Evolutionary conservation across 2,113 vertebrate genomes (phyloP).

Genomic region (Bubo blakistoni): DNA sequence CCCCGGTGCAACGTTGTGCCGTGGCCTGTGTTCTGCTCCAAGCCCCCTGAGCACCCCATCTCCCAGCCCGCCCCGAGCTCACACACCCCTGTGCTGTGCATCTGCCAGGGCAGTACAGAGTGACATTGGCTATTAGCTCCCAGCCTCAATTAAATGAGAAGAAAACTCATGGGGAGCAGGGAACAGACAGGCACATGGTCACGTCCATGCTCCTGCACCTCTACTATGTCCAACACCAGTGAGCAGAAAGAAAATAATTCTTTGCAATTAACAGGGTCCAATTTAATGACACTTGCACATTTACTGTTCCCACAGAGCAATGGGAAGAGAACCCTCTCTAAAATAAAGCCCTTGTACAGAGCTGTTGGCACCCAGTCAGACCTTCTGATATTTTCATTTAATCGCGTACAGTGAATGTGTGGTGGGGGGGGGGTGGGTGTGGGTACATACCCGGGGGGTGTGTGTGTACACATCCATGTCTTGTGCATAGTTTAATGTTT

Average conservation of each 20-base stretch:
- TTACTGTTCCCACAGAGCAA: background rate
- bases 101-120: background rate
- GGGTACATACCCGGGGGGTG: background rate
- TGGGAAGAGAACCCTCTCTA: background rate
- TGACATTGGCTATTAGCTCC: background rate
- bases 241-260: background rate
- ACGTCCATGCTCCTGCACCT: background rate
- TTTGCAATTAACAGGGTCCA: background rate
- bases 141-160: background rate
- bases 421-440: background rate
- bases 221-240: background rate
- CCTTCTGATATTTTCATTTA: background rate
- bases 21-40: background rate
- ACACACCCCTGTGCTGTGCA: background rate
- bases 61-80: accelerated
- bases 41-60: background rate
- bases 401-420: background rate
- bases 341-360: background rate
- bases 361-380: background rate
- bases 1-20: accelerated
- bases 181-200: background rate
- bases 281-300: background rate
- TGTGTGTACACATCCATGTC: background rate
- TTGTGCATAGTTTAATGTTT: background rate
- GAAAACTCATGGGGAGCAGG: background rate